These are phyloP conservation scores for Prietella phreatophila DNA, from an alignment of 2,113 vertebrate species.

Conservation along the genomic window DNA sequence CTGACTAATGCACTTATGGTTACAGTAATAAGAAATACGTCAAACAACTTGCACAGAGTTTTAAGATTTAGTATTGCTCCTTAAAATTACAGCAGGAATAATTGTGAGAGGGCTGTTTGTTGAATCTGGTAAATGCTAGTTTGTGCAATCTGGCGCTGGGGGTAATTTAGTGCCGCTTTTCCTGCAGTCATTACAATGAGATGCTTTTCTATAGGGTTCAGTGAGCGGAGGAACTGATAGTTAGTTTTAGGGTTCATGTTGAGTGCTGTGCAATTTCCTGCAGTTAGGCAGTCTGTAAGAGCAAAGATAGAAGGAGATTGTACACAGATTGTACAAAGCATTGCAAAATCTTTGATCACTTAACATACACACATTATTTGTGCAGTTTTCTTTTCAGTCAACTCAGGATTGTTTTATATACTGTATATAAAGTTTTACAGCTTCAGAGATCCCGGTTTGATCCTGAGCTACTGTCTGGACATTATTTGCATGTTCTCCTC, in stretches of 20 bases:
- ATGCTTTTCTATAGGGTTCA: constrained; percentile 38
- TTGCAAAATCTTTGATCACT: not conserved
- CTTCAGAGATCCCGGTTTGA: not conserved
- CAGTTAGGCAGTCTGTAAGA: constrained; percentile 41
- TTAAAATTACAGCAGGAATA: not conserved
- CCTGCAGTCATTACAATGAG: constrained; percentile 33
- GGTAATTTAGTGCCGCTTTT: constrained; percentile 23
- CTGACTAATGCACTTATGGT: not conserved
- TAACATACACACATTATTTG: not conserved
- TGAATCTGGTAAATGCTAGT: not conserved
- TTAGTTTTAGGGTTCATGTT: constrained; percentile 23
- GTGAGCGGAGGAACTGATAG: constrained; percentile 49
- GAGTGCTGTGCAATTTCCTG: constrained; percentile 42
- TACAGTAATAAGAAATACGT: not conserved
- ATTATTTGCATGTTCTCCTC: not conserved
- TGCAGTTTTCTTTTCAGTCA: not conserved
- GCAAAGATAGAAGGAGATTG: constrained; percentile 17
- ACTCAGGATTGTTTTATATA: not conserved
- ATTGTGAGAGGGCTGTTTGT: not conserved
- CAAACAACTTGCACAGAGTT: not conserved
- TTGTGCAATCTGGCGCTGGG: not conserved
- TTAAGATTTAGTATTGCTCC: not conserved
- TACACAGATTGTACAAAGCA: not conserved
- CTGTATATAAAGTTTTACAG: not conserved
- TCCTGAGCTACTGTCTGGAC: not conserved